Conservation (phyloP, 2,797 vertebrate genomes). For the Notamacropus eugenii region DNA sequence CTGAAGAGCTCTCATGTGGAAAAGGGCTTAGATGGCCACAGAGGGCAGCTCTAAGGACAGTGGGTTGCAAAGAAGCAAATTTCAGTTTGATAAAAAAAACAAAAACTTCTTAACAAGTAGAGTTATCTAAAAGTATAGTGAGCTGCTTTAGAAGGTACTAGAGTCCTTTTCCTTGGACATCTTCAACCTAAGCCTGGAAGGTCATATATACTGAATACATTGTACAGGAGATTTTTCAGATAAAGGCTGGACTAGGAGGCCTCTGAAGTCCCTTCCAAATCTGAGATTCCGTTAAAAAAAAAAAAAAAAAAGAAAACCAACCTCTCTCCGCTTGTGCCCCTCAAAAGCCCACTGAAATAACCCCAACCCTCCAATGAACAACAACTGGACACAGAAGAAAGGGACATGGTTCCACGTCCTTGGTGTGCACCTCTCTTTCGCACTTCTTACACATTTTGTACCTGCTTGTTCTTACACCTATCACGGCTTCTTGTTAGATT, state of each 20-base stretch:
- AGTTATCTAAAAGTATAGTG: background rate
- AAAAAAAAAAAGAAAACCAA: background rate
- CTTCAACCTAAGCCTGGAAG: background rate
- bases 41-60: background rate
- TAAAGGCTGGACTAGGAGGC: background rate
- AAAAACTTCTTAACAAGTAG: background rate
- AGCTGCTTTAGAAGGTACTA: background rate
- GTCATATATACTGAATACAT: background rate
- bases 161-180: background rate
- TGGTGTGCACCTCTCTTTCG: no score
- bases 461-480: no score
- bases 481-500: no score
- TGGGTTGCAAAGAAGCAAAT: background rate
- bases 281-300: background rate
- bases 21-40: background rate
- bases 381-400: no score
- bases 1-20: background rate
- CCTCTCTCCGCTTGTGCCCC: no score
- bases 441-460: no score
- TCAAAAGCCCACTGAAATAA: no score
- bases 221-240: background rate
- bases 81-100: background rate
- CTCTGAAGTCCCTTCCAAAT: background rate
- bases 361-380: no score
- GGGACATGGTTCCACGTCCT: no score